Evolutionary conservation across 2,888 invertebrate species (phyloP).

Genomic region (Fragum whitleyi): DNA sequence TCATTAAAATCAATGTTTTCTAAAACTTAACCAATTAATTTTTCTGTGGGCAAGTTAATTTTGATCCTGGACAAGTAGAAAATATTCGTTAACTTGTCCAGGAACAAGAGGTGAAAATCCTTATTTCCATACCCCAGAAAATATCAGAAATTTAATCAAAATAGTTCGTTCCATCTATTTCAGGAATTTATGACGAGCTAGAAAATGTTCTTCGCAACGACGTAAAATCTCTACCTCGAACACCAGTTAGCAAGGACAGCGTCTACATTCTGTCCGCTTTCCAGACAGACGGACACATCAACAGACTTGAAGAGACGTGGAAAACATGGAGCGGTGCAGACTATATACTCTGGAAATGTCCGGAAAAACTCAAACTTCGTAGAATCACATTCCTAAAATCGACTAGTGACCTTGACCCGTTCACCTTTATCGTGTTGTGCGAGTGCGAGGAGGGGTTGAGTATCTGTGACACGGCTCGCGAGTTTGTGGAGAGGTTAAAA

Average conservation of each 20-base stretch:
- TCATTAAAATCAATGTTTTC: no score
- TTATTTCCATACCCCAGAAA: no score
- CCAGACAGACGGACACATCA: conserved; percentile 73
- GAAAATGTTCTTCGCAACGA: conserved; percentile 68
- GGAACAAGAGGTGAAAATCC: no score
- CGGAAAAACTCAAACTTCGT: conserved; percentile 75
- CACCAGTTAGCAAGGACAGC: conserved; percentile 78
- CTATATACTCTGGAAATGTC: conserved; percentile 78
- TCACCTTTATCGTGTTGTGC: conserved; percentile 76
- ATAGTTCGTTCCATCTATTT: neutral
- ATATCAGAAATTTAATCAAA: no score
- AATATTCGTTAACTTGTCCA: no score
- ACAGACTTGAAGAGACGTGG: conserved; percentile 76
- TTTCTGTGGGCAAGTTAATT: no score
- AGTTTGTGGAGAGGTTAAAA: conserved; percentile 76
- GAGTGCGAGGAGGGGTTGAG: conserved; percentile 78
- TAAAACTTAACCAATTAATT: no score
- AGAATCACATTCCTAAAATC: conserved; percentile 78
- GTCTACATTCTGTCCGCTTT: conserved; percentile 79
- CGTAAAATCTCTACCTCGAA: conserved; percentile 74
- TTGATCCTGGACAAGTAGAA: no score
- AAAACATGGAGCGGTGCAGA: conserved; percentile 81
- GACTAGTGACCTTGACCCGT: conserved; percentile 64
- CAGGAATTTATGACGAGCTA: conserved; percentile 72
- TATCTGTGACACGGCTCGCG: conserved; percentile 71